phyloP scores from a whole-genome alignment of 2,888 invertebrate genomes.

The Sinhomidia bicolor region DNA sequence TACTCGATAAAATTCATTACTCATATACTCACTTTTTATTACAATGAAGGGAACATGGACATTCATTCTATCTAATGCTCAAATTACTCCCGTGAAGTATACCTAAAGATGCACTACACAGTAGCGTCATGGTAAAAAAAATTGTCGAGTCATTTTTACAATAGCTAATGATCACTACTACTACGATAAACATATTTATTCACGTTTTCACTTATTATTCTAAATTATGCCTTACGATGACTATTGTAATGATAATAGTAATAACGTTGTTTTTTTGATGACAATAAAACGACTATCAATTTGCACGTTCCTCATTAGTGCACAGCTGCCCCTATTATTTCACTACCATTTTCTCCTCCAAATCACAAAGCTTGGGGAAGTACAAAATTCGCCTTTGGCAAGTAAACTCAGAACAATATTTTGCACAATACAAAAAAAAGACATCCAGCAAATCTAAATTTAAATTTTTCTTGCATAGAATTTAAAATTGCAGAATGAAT shows the following conservation, averaged over 20 bases:
- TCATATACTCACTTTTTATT: neutral
- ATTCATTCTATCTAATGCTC: neutral
- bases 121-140: neutral
- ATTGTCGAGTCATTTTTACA: conserved; percentile 26
- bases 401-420: too few species aligned
- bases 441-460: too few species aligned
- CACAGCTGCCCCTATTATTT: neutral
- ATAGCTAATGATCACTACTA: neutral
- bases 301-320: conserved; percentile 21
- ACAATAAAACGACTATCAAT: conserved; percentile 47
- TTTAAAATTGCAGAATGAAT: too few species aligned
- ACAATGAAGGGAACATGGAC: neutral
- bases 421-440: too few species aligned
- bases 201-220: conserved; percentile 51
- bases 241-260: neutral
- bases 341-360: neutral
- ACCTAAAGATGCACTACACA: neutral
- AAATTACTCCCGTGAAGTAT: neutral
- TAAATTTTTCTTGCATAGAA: too few species aligned
- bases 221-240: neutral
- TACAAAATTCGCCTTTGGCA: neutral
- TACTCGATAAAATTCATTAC: neutral
- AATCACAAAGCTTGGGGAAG: neutral
- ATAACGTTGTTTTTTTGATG: conserved; percentile 31
- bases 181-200: conserved; percentile 4